A percentile compares a stretch with the other conserved stretches of the same genome.
These are phyloP conservation scores for Leontocebus nigricollis DNA, from an alignment of 2,797 vertebrate species.

Conservation along the genomic window DNA sequence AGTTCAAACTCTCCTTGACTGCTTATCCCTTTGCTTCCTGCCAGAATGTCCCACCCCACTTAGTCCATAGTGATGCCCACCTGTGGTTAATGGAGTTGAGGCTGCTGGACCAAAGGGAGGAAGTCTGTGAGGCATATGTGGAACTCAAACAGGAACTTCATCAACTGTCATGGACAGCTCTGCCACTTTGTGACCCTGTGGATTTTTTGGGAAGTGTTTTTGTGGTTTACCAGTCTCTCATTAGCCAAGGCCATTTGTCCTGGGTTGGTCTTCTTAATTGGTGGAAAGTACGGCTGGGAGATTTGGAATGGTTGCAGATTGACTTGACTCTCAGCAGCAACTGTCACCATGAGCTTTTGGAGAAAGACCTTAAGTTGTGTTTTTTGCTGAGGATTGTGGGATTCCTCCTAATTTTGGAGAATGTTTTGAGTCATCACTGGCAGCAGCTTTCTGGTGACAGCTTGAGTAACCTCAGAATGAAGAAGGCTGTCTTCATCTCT, in stretches of 20 bases:
- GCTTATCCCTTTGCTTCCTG: background rate
- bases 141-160: constrained; percentile 20
- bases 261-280: background rate
- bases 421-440: constrained; percentile 10
- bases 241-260: background rate
- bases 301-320: constrained; percentile 39
- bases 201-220: constrained; percentile 55
- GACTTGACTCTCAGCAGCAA: background rate
- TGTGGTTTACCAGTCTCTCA: constrained; percentile 4
- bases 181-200: background rate
- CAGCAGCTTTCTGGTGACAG: background rate
- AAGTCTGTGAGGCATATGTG: constrained; percentile 5
- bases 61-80: background rate
- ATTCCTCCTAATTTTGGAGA: background rate
- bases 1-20: background rate
- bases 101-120: background rate
- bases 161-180: background rate
- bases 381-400: background rate
- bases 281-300: constrained; percentile 42
- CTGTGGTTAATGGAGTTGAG: background rate
- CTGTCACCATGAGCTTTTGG: background rate
- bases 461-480: background rate
- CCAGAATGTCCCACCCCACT: background rate
- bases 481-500: background rate
- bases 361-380: constrained; percentile 1